Evolutionary conservation across 2,888 invertebrate genomes (phyloP).

Genomic region (Lymantria monacha): DNA sequence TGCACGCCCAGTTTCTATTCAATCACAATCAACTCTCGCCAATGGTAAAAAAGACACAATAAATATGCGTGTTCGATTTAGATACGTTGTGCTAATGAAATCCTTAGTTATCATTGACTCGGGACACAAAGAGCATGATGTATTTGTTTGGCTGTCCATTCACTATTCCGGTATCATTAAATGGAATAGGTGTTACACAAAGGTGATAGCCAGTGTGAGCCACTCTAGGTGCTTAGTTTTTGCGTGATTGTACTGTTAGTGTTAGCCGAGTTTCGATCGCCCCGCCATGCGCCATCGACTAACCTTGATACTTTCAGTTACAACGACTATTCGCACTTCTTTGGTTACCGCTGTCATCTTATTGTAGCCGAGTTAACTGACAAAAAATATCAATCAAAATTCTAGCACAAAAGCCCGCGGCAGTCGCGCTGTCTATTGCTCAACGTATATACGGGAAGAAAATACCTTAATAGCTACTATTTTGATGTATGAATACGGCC

Average conservation of each 20-base stretch:
- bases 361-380: slow-evolving; percentile 78
- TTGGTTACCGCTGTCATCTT: slow-evolving; percentile 79
- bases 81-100: slow-evolving; percentile 54
- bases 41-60: slow-evolving; percentile 39
- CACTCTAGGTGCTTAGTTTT: slow-evolving; percentile 65
- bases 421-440: slow-evolving; percentile 64
- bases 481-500: slow-evolving; percentile 47
- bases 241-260: slow-evolving; percentile 75
- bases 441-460: slow-evolving; percentile 55
- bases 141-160: slow-evolving; percentile 57
- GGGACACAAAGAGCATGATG: slow-evolving; percentile 45
- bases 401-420: slow-evolving; percentile 79
- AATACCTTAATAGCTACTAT: slow-evolving; percentile 49
- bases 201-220: slow-evolving; percentile 55
- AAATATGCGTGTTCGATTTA: slow-evolving; percentile 30
- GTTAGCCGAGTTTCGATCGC: slow-evolving; percentile 75
- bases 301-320: slow-evolving; percentile 82
- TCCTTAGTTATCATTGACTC: slow-evolving; percentile 54
- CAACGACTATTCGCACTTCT: slow-evolving; percentile 74
- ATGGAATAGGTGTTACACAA: slow-evolving; percentile 66
- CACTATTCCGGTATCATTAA: slow-evolving; percentile 66
- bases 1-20: slow-evolving; percentile 39
- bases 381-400: slow-evolving; percentile 83
- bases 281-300: slow-evolving; percentile 69
- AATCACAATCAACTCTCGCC: slow-evolving; percentile 53